Conservation (phyloP, 2,113 vertebrate species). For the Mesocricetus auratus region DNA sequence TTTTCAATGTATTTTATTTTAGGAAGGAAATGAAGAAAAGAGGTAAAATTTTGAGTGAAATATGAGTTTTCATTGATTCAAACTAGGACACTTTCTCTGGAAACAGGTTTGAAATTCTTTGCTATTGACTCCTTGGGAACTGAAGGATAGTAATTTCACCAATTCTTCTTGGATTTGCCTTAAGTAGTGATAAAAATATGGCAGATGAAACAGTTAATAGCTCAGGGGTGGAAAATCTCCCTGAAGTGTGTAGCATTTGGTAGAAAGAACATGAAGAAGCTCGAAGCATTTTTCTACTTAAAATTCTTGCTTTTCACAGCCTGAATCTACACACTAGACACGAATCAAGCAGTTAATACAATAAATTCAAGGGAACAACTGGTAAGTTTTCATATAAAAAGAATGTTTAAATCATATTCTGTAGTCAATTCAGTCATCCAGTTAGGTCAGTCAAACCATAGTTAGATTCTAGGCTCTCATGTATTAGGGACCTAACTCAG, state of each 20-base stretch:
- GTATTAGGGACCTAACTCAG: not conserved
- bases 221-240: not conserved
- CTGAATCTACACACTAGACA: not conserved
- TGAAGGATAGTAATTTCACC: constrained; percentile 2
- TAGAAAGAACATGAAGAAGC: constrained; percentile 5
- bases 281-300: not conserved
- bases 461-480: not conserved
- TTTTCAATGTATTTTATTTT: constrained; percentile 34
- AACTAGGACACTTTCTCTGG: not conserved
- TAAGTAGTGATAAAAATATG: not conserved
- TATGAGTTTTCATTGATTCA: not conserved
- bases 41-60: not conserved
- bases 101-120: not conserved
- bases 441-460: not conserved
- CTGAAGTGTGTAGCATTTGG: not conserved
- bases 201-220: constrained; percentile 28
- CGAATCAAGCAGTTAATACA: not conserved
- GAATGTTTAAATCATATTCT: not conserved
- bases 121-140: not conserved
- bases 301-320: not conserved
- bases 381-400: constrained; percentile 37
- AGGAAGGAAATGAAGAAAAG: not conserved
- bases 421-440: not conserved
- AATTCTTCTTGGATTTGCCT: not conserved
- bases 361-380: not conserved